Evolutionary conservation across 2,888 invertebrate genomes (phyloP), one percentile per base, ranked within the genome.

Genomic region (Melanchra persicariae): DNA sequence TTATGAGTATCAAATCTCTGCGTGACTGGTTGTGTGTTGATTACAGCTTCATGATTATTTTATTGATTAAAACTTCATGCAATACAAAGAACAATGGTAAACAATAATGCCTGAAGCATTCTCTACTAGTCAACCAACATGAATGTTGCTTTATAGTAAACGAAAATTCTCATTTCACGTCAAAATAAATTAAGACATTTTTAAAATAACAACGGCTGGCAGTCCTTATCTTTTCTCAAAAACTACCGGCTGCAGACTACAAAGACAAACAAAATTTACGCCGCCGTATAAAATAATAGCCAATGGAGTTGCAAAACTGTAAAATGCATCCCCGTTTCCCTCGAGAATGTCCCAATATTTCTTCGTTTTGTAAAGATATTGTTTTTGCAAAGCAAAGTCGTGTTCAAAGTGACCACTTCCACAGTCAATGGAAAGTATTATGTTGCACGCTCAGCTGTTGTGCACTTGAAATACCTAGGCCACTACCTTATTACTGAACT

Each of bases 361-460:
- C 82, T 84, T 85, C 76, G 79, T 68, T 79, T 84, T 84, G 81
- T 76, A 76, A 71, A 81, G 82, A 86, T 84, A 87, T 87, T 88
- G 87, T 89, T 90, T 88, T 88, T 84, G 84, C 81, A 81, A 83
- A 86, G 83, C 83, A 83, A 85, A 89, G 85, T 87, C 86, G 76
- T 81, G 87, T 81, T 89, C 85, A 88, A 89, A 89, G 89, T 92
- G 91, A 92, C 91, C 92, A 89, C 90, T 91, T 89, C 88, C 81
- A 86, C 82, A 88, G 81, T 90, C 88, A 90, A 89, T 91, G 88
- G 88, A 86, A 88, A 90, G 90, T 90, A 92, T 91, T 91, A 89
- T 87, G 89, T 90, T 89, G 90, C 92, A 87, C 87, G 87, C 87
- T 92, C 91, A 90, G 91, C 90, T 87, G 85, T 90, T 89, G 89